Conservation (phyloP, 2,888 invertebrate species). For the Aleiodes testaceus region DNA sequence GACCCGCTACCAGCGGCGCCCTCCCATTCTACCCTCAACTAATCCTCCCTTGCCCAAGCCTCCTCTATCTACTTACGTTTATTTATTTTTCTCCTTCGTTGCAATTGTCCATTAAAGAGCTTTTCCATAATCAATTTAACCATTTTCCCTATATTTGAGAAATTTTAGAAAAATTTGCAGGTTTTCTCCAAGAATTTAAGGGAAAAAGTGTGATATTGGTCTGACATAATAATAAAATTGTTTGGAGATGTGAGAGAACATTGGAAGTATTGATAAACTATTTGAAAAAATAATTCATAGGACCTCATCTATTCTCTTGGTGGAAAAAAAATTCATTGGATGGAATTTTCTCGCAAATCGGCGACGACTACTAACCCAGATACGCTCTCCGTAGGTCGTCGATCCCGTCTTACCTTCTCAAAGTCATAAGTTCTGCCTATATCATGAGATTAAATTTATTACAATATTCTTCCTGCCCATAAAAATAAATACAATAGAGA, state of each 20-base stretch:
- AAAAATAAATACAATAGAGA: background rate
- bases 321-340: constrained; percentile 55
- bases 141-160: too few relatives aligned
- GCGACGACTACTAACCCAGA: constrained; percentile 73
- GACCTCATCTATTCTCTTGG: constrained; percentile 44
- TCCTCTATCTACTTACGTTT: background rate
- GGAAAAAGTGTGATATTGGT: constrained; percentile 3
- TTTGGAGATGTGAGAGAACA: too few relatives aligned
- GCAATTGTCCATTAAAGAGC: too few relatives aligned
- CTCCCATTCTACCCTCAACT: constrained; percentile 45
- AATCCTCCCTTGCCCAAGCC: background rate
- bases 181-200: constrained; percentile 26
- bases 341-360: constrained; percentile 71
- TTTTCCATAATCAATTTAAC: too few relatives aligned
- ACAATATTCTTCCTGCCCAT: background rate
- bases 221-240: constrained; percentile 6
- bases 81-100: background rate
- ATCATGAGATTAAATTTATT: background rate
- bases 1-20: constrained; percentile 66
- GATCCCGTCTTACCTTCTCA: constrained; percentile 67
- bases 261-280: background rate
- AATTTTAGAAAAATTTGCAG: background rate
- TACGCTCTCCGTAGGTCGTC: constrained; percentile 69
- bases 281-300: constrained; percentile 49
- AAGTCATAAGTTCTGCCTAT: constrained; percentile 25